phyloP scores from a whole-genome alignment of 2,113 vertebrate species.

The Neodon shergylaensis region DNA sequence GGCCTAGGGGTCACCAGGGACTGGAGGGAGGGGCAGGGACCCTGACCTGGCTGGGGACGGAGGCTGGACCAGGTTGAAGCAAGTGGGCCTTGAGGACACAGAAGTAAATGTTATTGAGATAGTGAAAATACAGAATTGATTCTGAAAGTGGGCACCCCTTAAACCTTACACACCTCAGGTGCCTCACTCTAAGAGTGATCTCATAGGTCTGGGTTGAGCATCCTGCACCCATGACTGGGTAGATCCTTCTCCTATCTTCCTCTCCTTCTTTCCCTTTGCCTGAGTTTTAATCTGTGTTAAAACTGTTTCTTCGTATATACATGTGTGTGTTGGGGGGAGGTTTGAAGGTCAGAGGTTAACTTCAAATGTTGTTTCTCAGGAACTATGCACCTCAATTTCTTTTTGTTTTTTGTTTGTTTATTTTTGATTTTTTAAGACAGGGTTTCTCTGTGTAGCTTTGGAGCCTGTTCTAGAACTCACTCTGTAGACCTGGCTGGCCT shows the following conservation, averaged over 20 bases:
- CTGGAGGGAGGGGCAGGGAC: background rate
- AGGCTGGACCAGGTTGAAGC: background rate
- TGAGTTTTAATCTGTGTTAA: background rate
- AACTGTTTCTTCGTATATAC: background rate
- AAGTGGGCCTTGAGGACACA: background rate
- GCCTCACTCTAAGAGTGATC: background rate
- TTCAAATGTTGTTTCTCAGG: background rate
- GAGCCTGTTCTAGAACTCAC: background rate
- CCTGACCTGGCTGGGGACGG: background rate
- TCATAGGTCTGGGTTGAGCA: background rate
- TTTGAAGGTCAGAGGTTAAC: background rate
- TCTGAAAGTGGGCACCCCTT: background rate
- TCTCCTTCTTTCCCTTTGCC: background rate
- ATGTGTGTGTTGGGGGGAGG: background rate
- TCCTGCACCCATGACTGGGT: background rate
- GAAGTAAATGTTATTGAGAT: background rate
- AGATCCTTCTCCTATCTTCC: background rate
- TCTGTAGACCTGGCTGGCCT: background rate
- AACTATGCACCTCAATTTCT: background rate
- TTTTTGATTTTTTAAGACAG: no score
- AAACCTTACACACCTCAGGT: background rate
- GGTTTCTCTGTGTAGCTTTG: no score
- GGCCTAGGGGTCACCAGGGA: background rate
- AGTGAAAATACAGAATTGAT: fast-evolving
- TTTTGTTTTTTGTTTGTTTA: background rate